Conservation (phyloP, 1,140 invertebrate genomes). For the Caenorhabditis inopinata region DNA sequence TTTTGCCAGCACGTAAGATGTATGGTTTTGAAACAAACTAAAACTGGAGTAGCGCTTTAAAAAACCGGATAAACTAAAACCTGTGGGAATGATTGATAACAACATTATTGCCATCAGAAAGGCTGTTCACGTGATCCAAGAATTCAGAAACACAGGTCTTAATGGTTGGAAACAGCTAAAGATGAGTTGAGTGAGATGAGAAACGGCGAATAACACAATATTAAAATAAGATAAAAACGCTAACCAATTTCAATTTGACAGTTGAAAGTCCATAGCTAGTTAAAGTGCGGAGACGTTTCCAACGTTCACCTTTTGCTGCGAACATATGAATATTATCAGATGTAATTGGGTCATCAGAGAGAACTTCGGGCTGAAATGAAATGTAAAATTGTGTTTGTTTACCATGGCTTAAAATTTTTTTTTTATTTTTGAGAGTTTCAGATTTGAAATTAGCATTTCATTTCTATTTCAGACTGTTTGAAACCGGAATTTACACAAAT, state of each 20-base stretch:
- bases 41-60: neutral
- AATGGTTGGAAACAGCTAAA: constrained; percentile 37
- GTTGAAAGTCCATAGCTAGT: constrained; percentile 30
- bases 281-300: constrained; percentile 21
- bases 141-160: constrained; percentile 21
- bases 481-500: no score
- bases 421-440: neutral
- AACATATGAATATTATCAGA: constrained; percentile 27
- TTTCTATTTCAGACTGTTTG: no score
- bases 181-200: neutral
- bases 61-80: neutral
- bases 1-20: constrained; percentile 41
- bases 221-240: neutral
- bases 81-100: constrained; percentile 22
- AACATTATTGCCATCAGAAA: neutral
- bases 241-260: constrained; percentile 5
- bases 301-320: constrained; percentile 31
- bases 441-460: no score
- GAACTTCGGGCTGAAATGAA: neutral
- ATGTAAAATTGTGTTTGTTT: neutral
- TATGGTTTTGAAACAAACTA: constrained; percentile 45
- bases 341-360: constrained; percentile 12
- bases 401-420: no score
- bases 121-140: constrained; percentile 27
- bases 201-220: neutral